Conservation (phyloP, 30 jellyfish, hydroid and myxozoan species). For the Aurelia aurita region DNA sequence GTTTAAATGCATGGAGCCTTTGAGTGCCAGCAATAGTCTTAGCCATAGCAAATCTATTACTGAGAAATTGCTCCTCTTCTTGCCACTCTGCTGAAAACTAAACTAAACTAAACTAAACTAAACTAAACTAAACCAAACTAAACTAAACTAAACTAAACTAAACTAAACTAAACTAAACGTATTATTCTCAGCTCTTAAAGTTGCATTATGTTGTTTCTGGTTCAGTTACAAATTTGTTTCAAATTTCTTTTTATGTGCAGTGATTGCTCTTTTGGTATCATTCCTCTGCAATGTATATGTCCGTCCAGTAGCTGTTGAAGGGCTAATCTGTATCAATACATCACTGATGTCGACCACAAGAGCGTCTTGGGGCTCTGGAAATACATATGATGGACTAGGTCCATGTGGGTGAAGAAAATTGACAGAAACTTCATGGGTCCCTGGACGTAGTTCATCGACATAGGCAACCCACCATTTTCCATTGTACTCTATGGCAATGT, state of each 20-base stretch:
- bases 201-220: neutral
- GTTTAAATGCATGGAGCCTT: conserved; percentile 17
- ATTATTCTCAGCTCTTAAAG: neutral
- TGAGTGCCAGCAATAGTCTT: conserved; percentile 38
- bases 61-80: conserved; percentile 3
- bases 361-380: conserved; percentile 3
- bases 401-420: conserved; percentile 43
- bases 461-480: conserved; percentile 22
- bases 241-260: neutral
- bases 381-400: conserved; percentile 27
- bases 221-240: too few species aligned
- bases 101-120: too few species aligned
- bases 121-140: too few species aligned
- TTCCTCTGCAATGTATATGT: conserved; percentile 19
- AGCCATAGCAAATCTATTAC: conserved; percentile 4
- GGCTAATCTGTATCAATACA: neutral
- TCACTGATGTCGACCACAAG: neutral
- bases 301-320: conserved; percentile 1
- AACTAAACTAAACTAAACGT: neutral
- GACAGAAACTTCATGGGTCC: conserved; percentile 12
- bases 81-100: neutral
- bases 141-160: neutral
- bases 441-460: neutral
- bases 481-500: conserved; percentile 17
- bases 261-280: neutral